Base-by-base conservation (phyloP, 2,797 vertebrate species). In the Catharus ustulatus region DNA sequence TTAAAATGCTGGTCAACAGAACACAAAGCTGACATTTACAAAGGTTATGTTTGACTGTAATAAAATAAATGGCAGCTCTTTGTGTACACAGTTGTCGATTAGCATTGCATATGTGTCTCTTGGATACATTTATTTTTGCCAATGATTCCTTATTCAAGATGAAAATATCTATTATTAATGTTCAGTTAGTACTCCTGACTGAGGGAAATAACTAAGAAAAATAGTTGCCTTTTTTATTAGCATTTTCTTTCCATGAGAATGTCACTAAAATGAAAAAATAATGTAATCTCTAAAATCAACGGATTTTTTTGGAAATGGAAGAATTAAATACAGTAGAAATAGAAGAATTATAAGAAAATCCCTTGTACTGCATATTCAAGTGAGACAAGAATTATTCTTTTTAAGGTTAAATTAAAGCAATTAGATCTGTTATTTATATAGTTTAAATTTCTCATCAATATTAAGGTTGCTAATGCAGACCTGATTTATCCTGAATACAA, bases 1-100 rank as follows among this genome's bases (percentile, higher is more conserved):
- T 96, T 95, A 95, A 95, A 94, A 95, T 92, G 83, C 91, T 95
- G 95, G 96, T 94, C 97, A 97, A 95, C 73, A 95, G 75, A 95
- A 95, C 67, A 91, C 81, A 89, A 89, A 93, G 73, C 57, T 97
- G 95, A 96, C 96, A 96, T 97, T 97, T 97, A 67, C 59, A 96
- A 97, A 97, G 95, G 96, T 97, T 97, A 96, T 95, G 81, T 97
- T 97, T 97, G 93, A 95, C 94, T 97, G 81, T 86, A 97, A 97
- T 94, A 97, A 97, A 96, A 97, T 94, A 94, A 96, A 97, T 94
- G 93, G 71, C 93, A 95, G 73, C 64, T 95, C 67, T 94, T 84
- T 96, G 91, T 97, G 81, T 96, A 94, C 88, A 94, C 73, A 86
- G 88, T 93, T 97, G 96, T 94, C 97, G 96, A 95, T 96, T 97